A percentile compares a stretch with the other conserved stretches of the same genome.
Conservation (phyloP, 2,888 invertebrate species). For the Drosophila prolongata region DNA sequence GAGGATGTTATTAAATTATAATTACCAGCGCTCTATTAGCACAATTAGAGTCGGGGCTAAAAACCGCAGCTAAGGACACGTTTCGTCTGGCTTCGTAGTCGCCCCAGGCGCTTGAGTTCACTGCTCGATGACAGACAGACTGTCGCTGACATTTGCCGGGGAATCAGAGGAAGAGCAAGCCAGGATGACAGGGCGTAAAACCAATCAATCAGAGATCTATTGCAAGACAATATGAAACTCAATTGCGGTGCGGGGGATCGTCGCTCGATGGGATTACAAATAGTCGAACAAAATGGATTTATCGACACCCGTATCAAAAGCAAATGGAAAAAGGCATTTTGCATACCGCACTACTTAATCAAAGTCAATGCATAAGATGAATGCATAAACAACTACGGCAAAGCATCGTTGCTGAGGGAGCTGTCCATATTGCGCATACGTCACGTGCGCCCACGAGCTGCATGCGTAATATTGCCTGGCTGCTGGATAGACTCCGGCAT, state of each 20-base stretch:
- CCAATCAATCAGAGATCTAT: conserved; percentile 35
- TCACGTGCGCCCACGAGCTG: conserved; percentile 52
- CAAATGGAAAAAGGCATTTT: conserved; percentile 20
- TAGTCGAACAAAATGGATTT: conserved; percentile 9
- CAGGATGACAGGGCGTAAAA: conserved; percentile 10
- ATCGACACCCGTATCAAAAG: neutral
- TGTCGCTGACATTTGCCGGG: conserved; percentile 12
- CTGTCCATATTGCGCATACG: conserved; percentile 66
- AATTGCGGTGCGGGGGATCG: neutral
- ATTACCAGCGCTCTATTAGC: conserved; percentile 72
- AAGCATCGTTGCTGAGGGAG: neutral
- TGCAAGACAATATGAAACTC: conserved; percentile 4
- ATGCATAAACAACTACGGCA: conserved; percentile 14
- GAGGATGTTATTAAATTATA: conserved; percentile 74
- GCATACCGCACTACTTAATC: conserved; percentile 23
- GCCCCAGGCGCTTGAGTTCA: conserved; percentile 8
- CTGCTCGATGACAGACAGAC: conserved; percentile 24
- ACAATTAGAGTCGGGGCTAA: conserved; percentile 62
- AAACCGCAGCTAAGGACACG: conserved; percentile 47
- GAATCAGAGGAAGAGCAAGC: neutral
- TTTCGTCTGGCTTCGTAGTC: conserved; percentile 29
- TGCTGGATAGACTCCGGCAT: conserved; percentile 4
- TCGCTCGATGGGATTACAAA: conserved; percentile 1
- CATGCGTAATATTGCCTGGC: conserved; percentile 20
- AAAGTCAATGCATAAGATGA: conserved; percentile 28